Conservation (phyloP, 2,113 vertebrate species). For the Meleagris gallopavo region DNA sequence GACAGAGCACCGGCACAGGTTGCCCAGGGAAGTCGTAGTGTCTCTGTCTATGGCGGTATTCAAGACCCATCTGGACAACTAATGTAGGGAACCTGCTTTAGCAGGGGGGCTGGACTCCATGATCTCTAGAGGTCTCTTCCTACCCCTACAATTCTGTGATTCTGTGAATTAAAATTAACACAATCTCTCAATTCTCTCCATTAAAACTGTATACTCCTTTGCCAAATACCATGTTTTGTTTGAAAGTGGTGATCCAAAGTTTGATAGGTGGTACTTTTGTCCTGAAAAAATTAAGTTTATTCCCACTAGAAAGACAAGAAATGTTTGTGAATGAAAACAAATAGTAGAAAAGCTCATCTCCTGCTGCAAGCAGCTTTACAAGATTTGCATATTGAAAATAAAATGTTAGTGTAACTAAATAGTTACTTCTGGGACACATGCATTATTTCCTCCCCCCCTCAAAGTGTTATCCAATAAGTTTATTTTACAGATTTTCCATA, state of each 20-base stretch:
- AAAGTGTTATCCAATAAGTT: not conserved
- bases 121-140: too few species aligned
- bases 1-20: too few species aligned
- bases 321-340: not conserved
- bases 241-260: not conserved
- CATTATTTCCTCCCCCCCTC: not conserved
- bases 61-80: too few species aligned
- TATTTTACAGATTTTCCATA: not conserved
- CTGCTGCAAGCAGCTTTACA: not conserved
- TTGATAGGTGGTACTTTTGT: not conserved
- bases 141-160: too few species aligned
- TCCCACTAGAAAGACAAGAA: not conserved
- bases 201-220: not conserved
- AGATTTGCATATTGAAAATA: not conserved
- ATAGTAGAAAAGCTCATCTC: not conserved
- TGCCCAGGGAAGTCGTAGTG: too few species aligned
- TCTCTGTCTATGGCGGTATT: too few species aligned
- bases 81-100: too few species aligned
- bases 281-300: not conserved
- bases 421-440: not conserved
- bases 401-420: not conserved
- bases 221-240: not conserved
- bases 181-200: not conserved
- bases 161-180: not conserved
- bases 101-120: too few species aligned